phyloP scores from a whole-genome alignment of 1,140 invertebrate genomes.

The Lepidostoma basale region DNA sequence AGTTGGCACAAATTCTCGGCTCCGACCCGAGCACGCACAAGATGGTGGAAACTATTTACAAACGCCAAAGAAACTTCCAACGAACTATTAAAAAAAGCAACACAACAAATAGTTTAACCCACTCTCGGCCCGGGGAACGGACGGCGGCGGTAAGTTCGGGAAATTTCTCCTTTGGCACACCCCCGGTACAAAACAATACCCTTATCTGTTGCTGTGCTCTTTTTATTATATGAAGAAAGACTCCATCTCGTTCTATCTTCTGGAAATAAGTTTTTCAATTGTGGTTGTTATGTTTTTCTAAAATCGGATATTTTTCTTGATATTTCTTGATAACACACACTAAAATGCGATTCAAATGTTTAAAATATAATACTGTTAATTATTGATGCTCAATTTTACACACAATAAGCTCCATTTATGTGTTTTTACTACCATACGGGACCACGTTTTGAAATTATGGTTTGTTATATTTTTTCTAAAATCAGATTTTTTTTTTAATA shows the following conservation, averaged over 20 bases:
- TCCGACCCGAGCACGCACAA: not conserved
- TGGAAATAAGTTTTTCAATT: too few species aligned
- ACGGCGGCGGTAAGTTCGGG: slow-evolving; percentile 12
- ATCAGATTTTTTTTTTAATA: too few species aligned
- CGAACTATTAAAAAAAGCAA: slow-evolving; percentile 22
- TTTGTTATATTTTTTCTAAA: too few species aligned
- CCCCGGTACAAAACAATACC: slow-evolving; percentile 2
- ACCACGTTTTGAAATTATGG: too few species aligned
- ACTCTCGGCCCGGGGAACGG: slow-evolving; percentile 4
- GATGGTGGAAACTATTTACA: slow-evolving; percentile 12
- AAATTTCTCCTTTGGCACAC: not conserved
- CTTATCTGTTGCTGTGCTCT: slow-evolving; percentile 12
- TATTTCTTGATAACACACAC: too few species aligned
- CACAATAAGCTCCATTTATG: too few species aligned
- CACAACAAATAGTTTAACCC: slow-evolving; percentile 14
- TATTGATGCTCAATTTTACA: too few species aligned
- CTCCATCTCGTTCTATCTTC: not conserved
- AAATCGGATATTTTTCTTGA: too few species aligned
- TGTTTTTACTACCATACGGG: too few species aligned
- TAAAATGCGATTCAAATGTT: too few species aligned
- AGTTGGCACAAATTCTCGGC: not conserved
- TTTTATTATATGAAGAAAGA: slow-evolving; percentile 13
- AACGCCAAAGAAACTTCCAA: not conserved
- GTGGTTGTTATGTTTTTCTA: too few species aligned
- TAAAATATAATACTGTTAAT: too few species aligned